A percentile compares a stretch with the other conserved stretches of the same genome.
phyloP scores from a whole-genome alignment of 2,888 invertebrate species.

The Neelides folsomi region DNA sequence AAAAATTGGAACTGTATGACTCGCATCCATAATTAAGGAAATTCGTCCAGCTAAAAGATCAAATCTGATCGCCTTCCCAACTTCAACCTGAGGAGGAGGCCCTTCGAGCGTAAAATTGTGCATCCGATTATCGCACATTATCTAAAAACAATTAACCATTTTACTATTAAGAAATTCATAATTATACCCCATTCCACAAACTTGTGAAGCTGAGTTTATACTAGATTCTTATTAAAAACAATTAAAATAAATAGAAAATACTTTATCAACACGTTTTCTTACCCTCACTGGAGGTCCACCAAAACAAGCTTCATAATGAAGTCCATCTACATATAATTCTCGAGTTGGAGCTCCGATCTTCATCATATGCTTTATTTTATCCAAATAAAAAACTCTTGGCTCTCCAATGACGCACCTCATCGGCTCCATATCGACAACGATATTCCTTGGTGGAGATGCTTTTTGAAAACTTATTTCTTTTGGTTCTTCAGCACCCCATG shows the following conservation, averaged over 20 bases:
- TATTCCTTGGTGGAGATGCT: constrained; percentile 54
- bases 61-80: constrained; percentile 59
- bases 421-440: constrained; percentile 62
- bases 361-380: constrained; percentile 51
- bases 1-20: constrained; percentile 63
- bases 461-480: constrained; percentile 70
- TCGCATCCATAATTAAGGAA: constrained; percentile 67
- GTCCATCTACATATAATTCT: constrained; percentile 76
- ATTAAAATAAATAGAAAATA: no score
- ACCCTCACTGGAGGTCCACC: constrained; percentile 73
- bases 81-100: constrained; percentile 84
- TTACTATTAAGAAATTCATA: no score
- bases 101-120: constrained; percentile 71
- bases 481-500: constrained; percentile 39
- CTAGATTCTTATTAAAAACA: no score
- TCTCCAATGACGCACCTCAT: constrained; percentile 51
- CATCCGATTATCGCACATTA: constrained; percentile 56
- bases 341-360: constrained; percentile 82
- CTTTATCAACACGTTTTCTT: no score
- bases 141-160: no score
- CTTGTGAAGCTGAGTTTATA: no score
- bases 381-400: constrained; percentile 55
- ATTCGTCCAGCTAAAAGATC: constrained; percentile 76
- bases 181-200: no score
- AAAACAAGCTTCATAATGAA: constrained; percentile 84